These are phyloP conservation scores for Esox masquinongy DNA, from an alignment of 2,797 vertebrate genomes.

Conservation along the genomic window DNA sequence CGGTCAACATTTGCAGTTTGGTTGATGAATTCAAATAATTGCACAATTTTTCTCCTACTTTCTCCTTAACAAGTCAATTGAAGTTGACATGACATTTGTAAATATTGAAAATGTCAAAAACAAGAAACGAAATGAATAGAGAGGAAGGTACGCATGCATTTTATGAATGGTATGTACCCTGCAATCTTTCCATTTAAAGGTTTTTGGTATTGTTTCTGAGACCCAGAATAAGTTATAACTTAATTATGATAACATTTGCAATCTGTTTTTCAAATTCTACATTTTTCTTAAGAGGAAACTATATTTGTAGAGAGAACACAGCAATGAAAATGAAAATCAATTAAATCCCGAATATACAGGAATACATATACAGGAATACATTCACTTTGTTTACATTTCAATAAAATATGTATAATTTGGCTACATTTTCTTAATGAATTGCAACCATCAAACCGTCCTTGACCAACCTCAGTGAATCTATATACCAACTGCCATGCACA, in stretches of 20 bases:
- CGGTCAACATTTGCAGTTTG: neutral
- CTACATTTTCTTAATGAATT: neutral
- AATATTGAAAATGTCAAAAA: neutral
- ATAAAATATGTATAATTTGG: neutral
- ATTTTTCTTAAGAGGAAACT: neutral
- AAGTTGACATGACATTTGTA: no score
- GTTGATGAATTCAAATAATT: no score
- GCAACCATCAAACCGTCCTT: neutral
- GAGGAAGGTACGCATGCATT: neutral
- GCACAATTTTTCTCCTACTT: no score
- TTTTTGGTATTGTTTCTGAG: neutral
- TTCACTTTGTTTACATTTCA: neutral
- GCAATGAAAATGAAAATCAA: neutral
- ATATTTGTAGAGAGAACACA: neutral
- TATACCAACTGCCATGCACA: neutral
- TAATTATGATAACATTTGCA: neutral
- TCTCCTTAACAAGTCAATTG: no score
- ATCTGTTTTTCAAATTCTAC: neutral
- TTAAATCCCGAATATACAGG: neutral
- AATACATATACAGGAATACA: neutral
- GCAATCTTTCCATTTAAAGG: neutral
- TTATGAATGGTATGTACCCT: no score
- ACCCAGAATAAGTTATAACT: neutral
- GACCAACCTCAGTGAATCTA: neutral
- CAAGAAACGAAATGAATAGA: neutral